Conservation (phyloP, 2,888 invertebrate genomes). For the Oligia strigilis region DNA sequence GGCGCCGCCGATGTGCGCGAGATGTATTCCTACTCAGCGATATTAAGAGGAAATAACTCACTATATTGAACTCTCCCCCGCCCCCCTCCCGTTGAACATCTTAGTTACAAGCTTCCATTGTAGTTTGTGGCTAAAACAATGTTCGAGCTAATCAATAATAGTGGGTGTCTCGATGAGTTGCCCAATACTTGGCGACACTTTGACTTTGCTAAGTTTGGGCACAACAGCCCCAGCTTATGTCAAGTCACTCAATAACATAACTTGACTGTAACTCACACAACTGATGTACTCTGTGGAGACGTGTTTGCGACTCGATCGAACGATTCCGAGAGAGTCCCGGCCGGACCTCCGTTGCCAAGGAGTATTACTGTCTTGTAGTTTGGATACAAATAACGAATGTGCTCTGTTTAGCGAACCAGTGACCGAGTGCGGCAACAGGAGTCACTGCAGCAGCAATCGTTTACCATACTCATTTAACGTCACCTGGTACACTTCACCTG, state of each 20-base stretch:
- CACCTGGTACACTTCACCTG: not conserved
- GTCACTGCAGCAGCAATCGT: not conserved
- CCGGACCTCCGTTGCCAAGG: not conserved
- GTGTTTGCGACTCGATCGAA: not conserved
- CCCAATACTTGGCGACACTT: conserved; percentile 23
- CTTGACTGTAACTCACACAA: conserved; percentile 16
- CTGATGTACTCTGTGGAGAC: not conserved
- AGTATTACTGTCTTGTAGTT: not conserved
- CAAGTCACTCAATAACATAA: not conserved
- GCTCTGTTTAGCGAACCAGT: too few relatives aligned
- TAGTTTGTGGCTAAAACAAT: conserved; percentile 20
- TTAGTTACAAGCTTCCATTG: not conserved
- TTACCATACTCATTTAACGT: not conserved
- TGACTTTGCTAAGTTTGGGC: conserved; percentile 16
- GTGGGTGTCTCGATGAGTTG: conserved; percentile 26
- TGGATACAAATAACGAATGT: not conserved
- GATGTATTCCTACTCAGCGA: conserved; percentile 60
- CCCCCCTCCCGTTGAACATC: not conserved
- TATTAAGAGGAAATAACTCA: conserved; percentile 47
- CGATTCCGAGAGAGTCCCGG: not conserved
- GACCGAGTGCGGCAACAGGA: too few relatives aligned
- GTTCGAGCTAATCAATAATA: conserved; percentile 27
- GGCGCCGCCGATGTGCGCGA: conserved; percentile 29
- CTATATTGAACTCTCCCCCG: not conserved
- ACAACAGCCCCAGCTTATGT: not conserved